Evolutionary conservation across 2,888 invertebrate species (phyloP).

Genomic region (Neocrepidodera transversa): DNA sequence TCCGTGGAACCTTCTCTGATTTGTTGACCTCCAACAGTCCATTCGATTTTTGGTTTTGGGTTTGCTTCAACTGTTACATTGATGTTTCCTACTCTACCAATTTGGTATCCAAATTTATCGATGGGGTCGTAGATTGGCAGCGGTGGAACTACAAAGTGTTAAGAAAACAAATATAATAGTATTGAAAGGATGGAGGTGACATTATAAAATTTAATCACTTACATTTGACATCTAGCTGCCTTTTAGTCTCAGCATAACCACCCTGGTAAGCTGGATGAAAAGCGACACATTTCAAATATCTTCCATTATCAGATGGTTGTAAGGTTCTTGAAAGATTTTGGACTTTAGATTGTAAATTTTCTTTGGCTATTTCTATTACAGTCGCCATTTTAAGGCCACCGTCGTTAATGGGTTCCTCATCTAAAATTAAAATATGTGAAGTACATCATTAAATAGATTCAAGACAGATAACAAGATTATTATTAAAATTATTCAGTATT

Average conservation of each 20-base stretch:
- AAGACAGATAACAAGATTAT: too few relatives aligned
- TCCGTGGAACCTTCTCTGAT: constrained; percentile 65
- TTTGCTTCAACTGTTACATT: constrained; percentile 77
- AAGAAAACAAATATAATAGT: constrained; percentile 15
- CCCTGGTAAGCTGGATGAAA: constrained; percentile 68
- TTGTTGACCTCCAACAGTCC: constrained; percentile 68
- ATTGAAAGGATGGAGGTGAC: too few relatives aligned
- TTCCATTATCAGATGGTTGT: constrained; percentile 71
- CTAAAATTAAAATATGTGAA: constrained; percentile 55
- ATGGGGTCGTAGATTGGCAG: constrained; percentile 66
- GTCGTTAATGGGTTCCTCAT: constrained; percentile 67
- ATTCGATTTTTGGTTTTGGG: constrained; percentile 73
- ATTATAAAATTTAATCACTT: constrained; percentile 54
- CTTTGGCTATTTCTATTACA: constrained; percentile 62
- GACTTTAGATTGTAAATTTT: constrained; percentile 68
- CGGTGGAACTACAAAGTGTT: constrained; percentile 76
- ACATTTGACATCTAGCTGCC: constrained; percentile 68
- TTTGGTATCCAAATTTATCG: constrained; percentile 76
- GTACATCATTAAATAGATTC: background rate
- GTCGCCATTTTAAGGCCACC: constrained; percentile 63
- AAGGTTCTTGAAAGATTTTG: constrained; percentile 72
- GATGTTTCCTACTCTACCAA: constrained; percentile 75
- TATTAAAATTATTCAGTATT: too few relatives aligned
- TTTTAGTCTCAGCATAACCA: constrained; percentile 56
- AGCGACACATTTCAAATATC: constrained; percentile 70